Base-by-base conservation (phyloP, 2,113 vertebrate species). In the Peromyscus leucopus region DNA sequence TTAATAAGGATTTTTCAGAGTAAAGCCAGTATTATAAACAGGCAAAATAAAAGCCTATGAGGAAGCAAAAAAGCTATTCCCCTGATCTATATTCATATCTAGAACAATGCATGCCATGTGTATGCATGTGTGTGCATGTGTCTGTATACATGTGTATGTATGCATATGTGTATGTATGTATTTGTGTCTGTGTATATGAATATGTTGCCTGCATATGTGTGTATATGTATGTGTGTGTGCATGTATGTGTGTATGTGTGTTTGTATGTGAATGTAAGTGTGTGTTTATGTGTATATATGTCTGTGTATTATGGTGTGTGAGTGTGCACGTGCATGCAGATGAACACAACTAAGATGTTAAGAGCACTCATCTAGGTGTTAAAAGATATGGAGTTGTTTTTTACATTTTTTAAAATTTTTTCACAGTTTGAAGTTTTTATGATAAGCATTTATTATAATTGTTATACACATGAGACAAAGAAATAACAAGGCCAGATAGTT, bases 401-500 rank as follows among this genome's bases (percentile, higher is more conserved):
- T 74, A 46, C 48, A 69, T 72, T 5, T 51, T 85, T 61, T 51
- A 33, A 74, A 15, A 10, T 36, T 17, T 87, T 93, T 80, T 83
- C 80, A 55, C 33, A 71, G 13, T 86, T 93, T 86, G 24, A 96
- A 74, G 16, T 57, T 87, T 93, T 93, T 85, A 63, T 86, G 71
- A 39, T 55, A 95, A 59, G 10, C 36, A 91, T 65, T 91, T 75
- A 76, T 51, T 36, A 46, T 39, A 86, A 13, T 24, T 76, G 7
- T 65, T 95, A 57, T 31, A 89, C 72, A 93, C 84, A 90, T 57
- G 59, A 95, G 16, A 31, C 39, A 88, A 78, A 87, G 59, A 96
- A 59, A 33, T 12, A 24, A 65, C n/a, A 48, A 78, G 9, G n/a
- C 7, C n/a, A 59, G 36, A 2, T 75, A 61, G 36, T 48, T 96